These are phyloP conservation scores for Anastrepha ludens DNA, from an alignment of 1,140 invertebrate genomes.

Conservation along the genomic window DNA sequence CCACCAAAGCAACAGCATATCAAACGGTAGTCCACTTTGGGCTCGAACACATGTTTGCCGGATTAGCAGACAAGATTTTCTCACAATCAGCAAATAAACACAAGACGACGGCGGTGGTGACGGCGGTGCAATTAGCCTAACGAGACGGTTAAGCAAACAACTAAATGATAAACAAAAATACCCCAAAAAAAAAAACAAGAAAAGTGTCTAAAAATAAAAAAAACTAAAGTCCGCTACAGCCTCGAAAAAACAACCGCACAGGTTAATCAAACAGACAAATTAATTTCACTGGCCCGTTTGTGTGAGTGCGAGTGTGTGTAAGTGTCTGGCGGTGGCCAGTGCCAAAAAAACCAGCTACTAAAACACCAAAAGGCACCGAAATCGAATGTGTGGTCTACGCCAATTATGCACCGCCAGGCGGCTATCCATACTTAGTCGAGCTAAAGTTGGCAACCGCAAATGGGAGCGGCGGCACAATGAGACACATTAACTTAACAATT, in stretches of 20 bases:
- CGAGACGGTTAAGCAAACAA: conserved; percentile 40
- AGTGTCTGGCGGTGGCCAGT: not conserved
- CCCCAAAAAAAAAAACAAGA: not conserved
- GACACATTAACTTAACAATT: conserved; percentile 50
- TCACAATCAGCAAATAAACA: conserved; percentile 42
- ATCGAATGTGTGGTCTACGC: conserved; percentile 35
- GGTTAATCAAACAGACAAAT: conserved; percentile 36
- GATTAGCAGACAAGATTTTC: conserved; percentile 10
- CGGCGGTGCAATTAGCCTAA: conserved; percentile 30
- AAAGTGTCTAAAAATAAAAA: not conserved
- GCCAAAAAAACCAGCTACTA: not conserved
- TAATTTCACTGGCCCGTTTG: not conserved
- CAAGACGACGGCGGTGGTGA: not conserved
- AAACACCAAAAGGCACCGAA: not conserved
- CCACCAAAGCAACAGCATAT: not conserved
- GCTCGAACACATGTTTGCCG: conserved; percentile 15
- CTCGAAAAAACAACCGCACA: not conserved
- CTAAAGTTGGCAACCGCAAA: conserved; percentile 37
- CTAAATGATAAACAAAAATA: conserved; percentile 6
- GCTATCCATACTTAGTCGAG: conserved; percentile 21
- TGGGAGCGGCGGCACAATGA: conserved; percentile 30
- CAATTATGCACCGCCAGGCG: conserved; percentile 32
- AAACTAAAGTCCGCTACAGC: not conserved
- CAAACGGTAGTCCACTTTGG: conserved; percentile 20
- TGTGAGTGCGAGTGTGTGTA: not conserved